Conservation (phyloP, 2,888 invertebrate genomes). For the Cataglyphis cursor region DNA sequence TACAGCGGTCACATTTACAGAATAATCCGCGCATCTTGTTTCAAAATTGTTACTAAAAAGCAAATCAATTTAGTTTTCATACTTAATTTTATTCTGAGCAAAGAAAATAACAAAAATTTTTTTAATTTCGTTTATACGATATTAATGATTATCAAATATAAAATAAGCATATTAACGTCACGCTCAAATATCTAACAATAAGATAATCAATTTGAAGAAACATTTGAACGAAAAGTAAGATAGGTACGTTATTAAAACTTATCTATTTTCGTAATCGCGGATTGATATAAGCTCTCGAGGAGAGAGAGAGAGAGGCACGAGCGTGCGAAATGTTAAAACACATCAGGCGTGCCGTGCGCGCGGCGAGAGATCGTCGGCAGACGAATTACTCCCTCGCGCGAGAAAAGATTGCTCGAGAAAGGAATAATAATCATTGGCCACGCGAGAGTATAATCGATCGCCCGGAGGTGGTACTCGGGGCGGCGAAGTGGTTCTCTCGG, state of each 20-base stretch:
- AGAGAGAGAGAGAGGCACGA: slow-evolving; percentile 9
- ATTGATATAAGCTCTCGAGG: slow-evolving; percentile 10
- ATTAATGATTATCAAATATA: not conserved
- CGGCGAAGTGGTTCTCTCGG: slow-evolving; percentile 24
- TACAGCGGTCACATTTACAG: slow-evolving; percentile 4
- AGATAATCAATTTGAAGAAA: not conserved
- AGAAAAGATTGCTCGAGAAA: slow-evolving; percentile 39
- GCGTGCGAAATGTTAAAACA: slow-evolving; percentile 34
- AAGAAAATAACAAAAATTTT: not conserved
- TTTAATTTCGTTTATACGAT: not conserved
- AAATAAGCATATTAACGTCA: not conserved
- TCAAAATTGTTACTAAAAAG: not conserved
- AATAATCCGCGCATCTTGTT: not conserved
- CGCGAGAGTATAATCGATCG: slow-evolving; percentile 54
- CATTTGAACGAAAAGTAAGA: not conserved
- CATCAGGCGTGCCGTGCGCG: not conserved
- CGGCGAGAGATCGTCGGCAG: slow-evolving; percentile 22
- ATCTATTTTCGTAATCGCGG: not conserved
- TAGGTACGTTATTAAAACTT: slow-evolving; percentile 20
- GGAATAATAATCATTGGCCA: slow-evolving; percentile 52
- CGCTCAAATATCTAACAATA: not conserved
- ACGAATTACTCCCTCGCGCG: slow-evolving; percentile 47
- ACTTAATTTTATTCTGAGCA: not conserved
- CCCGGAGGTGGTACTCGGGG: slow-evolving; percentile 43
- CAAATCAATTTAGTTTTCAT: not conserved